Base-by-base conservation (phyloP, 2,113 vertebrate species). In the Laterallus jamaicensis region DNA sequence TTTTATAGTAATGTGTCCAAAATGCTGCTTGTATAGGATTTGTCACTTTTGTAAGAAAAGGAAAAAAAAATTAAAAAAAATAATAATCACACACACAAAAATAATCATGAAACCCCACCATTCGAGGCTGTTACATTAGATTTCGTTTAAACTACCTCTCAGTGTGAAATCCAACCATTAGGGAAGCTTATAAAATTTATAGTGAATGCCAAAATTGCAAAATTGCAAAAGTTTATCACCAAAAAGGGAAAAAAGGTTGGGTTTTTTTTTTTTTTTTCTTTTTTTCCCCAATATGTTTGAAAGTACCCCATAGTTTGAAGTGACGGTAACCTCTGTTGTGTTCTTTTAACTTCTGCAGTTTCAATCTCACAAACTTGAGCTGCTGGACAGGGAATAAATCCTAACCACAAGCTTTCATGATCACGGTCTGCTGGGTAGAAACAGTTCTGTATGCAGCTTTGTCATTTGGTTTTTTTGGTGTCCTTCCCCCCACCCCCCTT, bases 71-170 rank as follows among this genome's bases (percentile, higher is more conserved):
- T 64, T 74, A 86, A 78, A 88, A 92, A 55, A 73, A 92, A 87
- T 95, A 92, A 9, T 17, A 16, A 16, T 19, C 44, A 47, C 44
- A 47, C 44, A 47, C 20, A 49, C 49, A 88, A 95, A 93, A 93
- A 90, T 37, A 73, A 88, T 79, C 86, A 67, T 87, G 94, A 96
- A 49, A 1, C 32, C 66, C 24, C 74, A 81, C 83, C 78, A 39
- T 97, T 94, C 89, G 93, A 96, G 96, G 66, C 76, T 18, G 11
- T 93, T 92, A 67, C 39, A 39, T 93, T 88, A 92, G 60, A 94
- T 97, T 98, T 98, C 88, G 82, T 98, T 97, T 97, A 95, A 98
- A 96, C 98, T 98, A 98, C 98, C 98, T 98, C 98, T 98, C 91
- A 96, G 85, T 60, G 52, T 97, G 93, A 96, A 96, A 96, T 96